phyloP scores from a whole-genome alignment of 2,797 vertebrate species.

The Sebastes glaucus region DNA sequence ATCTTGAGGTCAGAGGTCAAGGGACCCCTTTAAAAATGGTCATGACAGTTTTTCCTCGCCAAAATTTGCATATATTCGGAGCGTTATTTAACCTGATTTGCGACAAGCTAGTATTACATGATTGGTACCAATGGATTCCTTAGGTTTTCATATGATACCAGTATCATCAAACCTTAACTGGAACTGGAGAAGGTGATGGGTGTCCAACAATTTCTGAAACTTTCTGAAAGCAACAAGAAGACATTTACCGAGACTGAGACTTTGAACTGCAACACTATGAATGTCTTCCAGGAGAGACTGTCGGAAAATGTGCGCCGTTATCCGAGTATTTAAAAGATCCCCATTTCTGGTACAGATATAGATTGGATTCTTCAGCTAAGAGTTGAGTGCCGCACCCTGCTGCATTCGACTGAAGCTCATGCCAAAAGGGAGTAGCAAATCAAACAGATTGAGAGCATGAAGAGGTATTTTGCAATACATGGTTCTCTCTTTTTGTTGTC shows the following conservation, averaged over 20 bases:
- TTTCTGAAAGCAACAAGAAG: neutral
- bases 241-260: neutral
- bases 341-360: neutral
- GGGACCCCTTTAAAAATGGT: too few species aligned
- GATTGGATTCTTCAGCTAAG: neutral
- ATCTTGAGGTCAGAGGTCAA: too few species aligned
- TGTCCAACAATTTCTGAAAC: too few species aligned
- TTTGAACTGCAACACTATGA: neutral
- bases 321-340: neutral
- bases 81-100: too few species aligned
- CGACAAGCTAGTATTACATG: too few species aligned
- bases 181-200: too few species aligned
- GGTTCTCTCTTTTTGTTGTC: neutral
- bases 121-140: too few species aligned
- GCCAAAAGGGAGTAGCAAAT: slow-evolving; percentile 32
- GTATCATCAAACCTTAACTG: too few species aligned
- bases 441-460: slow-evolving; percentile 1
- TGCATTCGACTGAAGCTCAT: neutral
- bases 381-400: neutral
- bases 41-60: too few species aligned
- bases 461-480: slow-evolving; percentile 18
- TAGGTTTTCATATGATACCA: too few species aligned
- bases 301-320: neutral
- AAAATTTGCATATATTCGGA: too few species aligned
- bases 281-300: neutral